phyloP scores from a whole-genome alignment of 2,797 vertebrate species.

The Coracias cyanogaster region DNA sequence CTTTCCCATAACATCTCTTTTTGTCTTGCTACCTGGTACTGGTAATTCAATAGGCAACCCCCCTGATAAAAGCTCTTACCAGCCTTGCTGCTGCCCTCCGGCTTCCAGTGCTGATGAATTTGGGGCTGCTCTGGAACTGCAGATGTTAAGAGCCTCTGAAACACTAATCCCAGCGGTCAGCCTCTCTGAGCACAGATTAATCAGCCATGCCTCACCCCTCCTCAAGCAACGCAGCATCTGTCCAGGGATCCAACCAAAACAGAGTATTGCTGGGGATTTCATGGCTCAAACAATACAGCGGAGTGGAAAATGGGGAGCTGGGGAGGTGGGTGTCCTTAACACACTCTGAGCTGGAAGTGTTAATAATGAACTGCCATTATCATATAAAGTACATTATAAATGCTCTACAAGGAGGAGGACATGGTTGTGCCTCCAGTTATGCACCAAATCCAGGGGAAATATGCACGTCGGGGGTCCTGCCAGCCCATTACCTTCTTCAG shows the following conservation, averaged over 20 bases:
- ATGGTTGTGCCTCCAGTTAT: too few species aligned
- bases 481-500: background rate
- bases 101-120: conserved; percentile 4
- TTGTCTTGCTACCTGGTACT: background rate
- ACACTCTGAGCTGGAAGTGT: background rate
- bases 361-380: too few species aligned
- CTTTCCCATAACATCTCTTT: background rate
- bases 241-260: background rate
- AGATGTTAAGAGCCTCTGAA: conserved; percentile 56
- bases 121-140: conserved; percentile 21
- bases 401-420: background rate
- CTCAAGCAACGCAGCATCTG: conserved; percentile 53
- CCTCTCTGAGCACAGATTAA: conserved; percentile 58
- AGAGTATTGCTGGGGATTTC: background rate
- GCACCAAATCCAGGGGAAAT: background rate
- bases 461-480: background rate
- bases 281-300: background rate
- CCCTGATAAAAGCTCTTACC: conserved; percentile 23
- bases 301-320: background rate
- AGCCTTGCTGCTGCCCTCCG: background rate
- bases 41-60: background rate
- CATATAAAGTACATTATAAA: background rate
- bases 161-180: conserved; percentile 61
- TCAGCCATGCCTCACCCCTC: background rate
- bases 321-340: background rate